phyloP scores from a whole-genome alignment of 2,888 invertebrate species.

The Netelia fuscicornis region DNA sequence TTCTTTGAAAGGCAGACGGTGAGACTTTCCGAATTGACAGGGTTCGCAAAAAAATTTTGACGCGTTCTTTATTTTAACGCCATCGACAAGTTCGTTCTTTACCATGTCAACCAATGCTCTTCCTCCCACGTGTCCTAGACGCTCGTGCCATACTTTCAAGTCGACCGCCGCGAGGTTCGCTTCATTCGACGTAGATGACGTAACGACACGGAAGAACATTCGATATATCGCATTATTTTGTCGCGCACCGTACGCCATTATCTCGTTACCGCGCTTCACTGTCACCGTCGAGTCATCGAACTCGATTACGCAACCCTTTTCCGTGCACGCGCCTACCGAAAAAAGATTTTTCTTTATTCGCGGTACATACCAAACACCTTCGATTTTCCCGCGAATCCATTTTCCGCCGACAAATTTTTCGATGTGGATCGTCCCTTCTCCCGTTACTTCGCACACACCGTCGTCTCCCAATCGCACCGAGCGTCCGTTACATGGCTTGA shows the following conservation, averaged over 20 bases:
- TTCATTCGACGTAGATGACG: conserved; percentile 1
- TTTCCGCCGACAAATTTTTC: conserved; percentile 40
- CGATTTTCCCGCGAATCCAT: conserved; percentile 30
- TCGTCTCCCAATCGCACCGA: conserved; percentile 42
- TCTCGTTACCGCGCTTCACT: neutral
- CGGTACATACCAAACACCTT: conserved; percentile 66
- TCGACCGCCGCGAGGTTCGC: conserved; percentile 20
- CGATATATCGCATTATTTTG: conserved; percentile 49
- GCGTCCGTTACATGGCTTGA: conserved; percentile 39
- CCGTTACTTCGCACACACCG: conserved; percentile 37
- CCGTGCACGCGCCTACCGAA: conserved; percentile 58
- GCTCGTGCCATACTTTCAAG: conserved; percentile 52
- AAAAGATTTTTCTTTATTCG: conserved; percentile 65
- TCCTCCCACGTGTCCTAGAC: conserved; percentile 47
- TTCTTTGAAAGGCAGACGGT: conserved; percentile 54
- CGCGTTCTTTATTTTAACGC: conserved; percentile 46
- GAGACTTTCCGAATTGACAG: conserved; percentile 57
- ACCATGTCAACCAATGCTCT: conserved; percentile 50
- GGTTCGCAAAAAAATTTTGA: conserved; percentile 50
- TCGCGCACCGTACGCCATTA: conserved; percentile 28
- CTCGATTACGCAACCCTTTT: conserved; percentile 17
- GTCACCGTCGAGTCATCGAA: conserved; percentile 13
- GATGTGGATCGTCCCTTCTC: conserved; percentile 43
- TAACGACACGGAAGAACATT: conserved; percentile 46
- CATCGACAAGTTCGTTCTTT: conserved; percentile 26